phyloP scores from a whole-genome alignment of 37 sponge, comb jelly and placozoan genomes.

The Spongia lamella region DNA sequence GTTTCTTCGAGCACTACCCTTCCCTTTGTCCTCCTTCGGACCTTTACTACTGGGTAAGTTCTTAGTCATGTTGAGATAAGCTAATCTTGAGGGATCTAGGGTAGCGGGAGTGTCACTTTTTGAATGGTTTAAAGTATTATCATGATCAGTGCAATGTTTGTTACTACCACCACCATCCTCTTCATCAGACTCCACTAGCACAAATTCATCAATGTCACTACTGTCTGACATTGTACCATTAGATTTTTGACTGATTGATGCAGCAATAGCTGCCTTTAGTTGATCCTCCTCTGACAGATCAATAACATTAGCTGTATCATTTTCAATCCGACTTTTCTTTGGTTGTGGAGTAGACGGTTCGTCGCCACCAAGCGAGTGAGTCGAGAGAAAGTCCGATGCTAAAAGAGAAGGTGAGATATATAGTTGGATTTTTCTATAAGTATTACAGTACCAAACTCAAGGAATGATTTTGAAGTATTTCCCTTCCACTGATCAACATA shows the following conservation, averaged over 20 bases:
- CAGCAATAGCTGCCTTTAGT: slow-evolving; percentile 77
- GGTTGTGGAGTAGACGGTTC: background rate
- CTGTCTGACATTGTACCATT: background rate
- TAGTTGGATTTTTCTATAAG: no score
- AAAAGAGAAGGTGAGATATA: no score
- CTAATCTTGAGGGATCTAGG: no score
- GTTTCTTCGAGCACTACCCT: background rate
- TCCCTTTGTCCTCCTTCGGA: background rate
- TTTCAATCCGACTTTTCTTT: background rate
- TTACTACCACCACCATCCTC: slow-evolving; percentile 22
- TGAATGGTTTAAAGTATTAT: no score
- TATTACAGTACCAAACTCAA: no score
- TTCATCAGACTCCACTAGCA: slow-evolving; percentile 12
- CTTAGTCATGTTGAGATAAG: no score
- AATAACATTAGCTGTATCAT: slow-evolving; percentile 5
- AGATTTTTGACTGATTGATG: slow-evolving; percentile 49
- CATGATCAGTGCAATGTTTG: background rate
- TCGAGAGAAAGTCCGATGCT: no score
- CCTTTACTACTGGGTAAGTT: background rate
- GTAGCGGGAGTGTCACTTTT: no score
- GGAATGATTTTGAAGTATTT: no score
- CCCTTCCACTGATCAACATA: background rate
- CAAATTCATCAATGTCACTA: slow-evolving; percentile 42
- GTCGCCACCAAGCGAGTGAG: background rate
- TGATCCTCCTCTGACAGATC: slow-evolving; percentile 75